phyloP scores from a whole-genome alignment of 2,113 vertebrate species.

The Pygoscelis antarcticus region DNA sequence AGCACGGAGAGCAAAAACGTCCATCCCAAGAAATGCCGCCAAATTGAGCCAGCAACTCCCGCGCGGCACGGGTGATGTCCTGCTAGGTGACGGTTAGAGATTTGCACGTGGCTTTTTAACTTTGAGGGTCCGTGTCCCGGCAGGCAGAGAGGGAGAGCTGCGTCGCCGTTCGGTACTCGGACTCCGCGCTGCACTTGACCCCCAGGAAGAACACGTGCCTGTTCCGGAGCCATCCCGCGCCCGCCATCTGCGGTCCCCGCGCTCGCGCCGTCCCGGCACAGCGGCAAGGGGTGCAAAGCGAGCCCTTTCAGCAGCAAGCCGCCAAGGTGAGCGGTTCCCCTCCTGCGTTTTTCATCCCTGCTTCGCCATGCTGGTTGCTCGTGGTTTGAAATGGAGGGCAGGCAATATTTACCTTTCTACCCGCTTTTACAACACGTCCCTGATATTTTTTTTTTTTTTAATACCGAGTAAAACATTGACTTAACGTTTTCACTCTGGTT shows the following conservation, averaged over 20 bases:
- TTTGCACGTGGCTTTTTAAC: neutral
- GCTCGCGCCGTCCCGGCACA: neutral
- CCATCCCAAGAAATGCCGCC: neutral
- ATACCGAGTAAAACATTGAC: fast-evolving
- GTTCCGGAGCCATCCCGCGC: conserved; percentile 35
- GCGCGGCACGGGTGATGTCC: fast-evolving
- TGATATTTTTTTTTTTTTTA: neutral
- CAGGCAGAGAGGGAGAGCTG: conserved; percentile 73
- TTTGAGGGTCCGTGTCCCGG: neutral
- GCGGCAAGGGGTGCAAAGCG: neutral
- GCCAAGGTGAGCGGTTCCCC: conserved; percentile 65
- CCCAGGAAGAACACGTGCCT: conserved; percentile 58
- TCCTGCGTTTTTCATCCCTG: fast-evolving
- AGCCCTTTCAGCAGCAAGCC: conserved; percentile 59
- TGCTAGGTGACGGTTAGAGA: fast-evolving
- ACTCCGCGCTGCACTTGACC: neutral
- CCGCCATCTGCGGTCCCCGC: conserved; percentile 35
- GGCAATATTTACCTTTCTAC: neutral
- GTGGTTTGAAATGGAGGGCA: fast-evolving
- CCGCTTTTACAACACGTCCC: neutral
- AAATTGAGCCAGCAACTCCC: fast-evolving
- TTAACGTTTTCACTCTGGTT: fast-evolving
- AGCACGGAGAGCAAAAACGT: fast-evolving
- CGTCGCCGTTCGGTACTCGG: conserved; percentile 27
- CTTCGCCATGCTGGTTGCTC: fast-evolving